A percentile compares a stretch with the other conserved stretches of the same genome.
These are phyloP conservation scores for Eidolon helvum DNA, from an alignment of 2,113 vertebrate species.

Conservation along the genomic window DNA sequence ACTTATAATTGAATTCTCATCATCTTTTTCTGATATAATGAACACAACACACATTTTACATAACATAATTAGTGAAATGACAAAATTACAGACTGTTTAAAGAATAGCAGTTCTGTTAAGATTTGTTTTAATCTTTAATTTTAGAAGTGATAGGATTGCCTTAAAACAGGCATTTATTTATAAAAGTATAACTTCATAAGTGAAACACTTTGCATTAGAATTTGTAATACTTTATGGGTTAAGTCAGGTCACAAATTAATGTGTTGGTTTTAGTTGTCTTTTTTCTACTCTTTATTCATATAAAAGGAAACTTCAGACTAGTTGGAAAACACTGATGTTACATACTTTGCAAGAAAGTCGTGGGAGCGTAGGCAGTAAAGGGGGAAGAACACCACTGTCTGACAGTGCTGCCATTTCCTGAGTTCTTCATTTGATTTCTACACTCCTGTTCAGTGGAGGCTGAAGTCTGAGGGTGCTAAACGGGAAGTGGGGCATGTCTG, in stretches of 20 bases:
- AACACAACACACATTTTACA: background rate
- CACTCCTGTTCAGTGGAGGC: background rate
- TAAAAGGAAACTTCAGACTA: background rate
- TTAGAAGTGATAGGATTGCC: background rate
- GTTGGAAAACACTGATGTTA: background rate
- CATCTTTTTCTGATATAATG: background rate
- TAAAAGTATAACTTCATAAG: background rate
- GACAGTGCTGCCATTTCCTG: background rate
- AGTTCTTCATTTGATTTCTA: background rate
- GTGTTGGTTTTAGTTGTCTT: background rate
- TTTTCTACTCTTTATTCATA: background rate
- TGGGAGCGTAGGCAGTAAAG: background rate
- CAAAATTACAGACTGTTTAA: background rate
- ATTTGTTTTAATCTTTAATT: constrained; percentile 10
- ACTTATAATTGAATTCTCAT: background rate
- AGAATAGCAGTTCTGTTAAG: background rate
- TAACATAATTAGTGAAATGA: background rate
- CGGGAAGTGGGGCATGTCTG: background rate
- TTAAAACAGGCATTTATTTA: background rate
- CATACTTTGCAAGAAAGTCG: background rate
- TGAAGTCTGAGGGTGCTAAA: background rate
- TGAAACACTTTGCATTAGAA: background rate
- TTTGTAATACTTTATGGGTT: background rate
- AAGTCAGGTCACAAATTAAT: constrained; percentile 1
- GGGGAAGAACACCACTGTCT: background rate